Evolutionary conservation across 2,797 vertebrate species (phyloP), one percentile per base, ranked within the genome.

Genomic region (Babyrousa celebensis): DNA sequence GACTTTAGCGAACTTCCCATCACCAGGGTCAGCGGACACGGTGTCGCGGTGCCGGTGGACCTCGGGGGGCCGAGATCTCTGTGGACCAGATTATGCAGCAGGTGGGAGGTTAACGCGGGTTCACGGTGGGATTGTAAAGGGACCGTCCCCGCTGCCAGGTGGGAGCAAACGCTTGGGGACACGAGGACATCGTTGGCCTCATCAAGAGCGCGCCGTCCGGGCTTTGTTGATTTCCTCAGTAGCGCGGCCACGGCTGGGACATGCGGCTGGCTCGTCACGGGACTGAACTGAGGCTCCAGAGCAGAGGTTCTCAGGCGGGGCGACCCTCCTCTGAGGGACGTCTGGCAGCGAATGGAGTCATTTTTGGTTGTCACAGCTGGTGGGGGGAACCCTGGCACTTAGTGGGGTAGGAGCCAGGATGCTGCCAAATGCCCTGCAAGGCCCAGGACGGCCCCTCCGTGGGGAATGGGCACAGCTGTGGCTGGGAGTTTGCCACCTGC

Each of bases 21-120:
- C 25, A 5, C 0, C 60, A 9, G 40, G 25, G 29, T 4, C 3
- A 2, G 6, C 9, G 1, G 1, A 20, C 3, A 0, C 1, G 21
- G 18, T 2, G 25, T 20, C 6, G 0, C 1, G 60, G 32, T 5
- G 14, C 17, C 17, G 1, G 9, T 10, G 72, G 29, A 18, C 32
- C 25, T 29, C 36, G 6, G 12, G 62, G 40, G 27, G 11, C 40
- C 0, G 25, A 14, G 40, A 12, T 5, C 77, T 58, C 0, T 12
- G 27, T 4, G 12, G 80, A 12, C 6, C 6, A 63, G 60, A 3
- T 14, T 6, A 20, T 0, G 27, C 62, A 14, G 40, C 3, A 5
- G 8, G 62, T 12, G 5, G 78, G 23, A 6, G 21, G 32, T 16
- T 40, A 3, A 17, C 15, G 6, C 0, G 15, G 58, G 58, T n/a